These are phyloP conservation scores for Folsomia candida DNA, from an alignment of 2,888 invertebrate genomes.

Conservation along the genomic window DNA sequence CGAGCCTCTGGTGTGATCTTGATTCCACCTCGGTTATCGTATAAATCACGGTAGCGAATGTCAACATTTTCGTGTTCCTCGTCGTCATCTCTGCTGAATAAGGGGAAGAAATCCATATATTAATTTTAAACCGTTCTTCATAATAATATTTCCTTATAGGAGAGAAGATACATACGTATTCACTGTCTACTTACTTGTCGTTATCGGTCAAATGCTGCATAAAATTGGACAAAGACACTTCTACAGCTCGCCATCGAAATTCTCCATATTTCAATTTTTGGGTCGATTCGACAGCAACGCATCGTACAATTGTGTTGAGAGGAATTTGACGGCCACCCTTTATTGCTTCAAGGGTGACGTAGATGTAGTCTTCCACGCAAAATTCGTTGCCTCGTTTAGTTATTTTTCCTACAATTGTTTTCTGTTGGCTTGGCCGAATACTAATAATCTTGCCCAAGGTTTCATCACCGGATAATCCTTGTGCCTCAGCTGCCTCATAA, in stretches of 20 bases:
- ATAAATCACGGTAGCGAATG: constrained; percentile 18
- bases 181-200: background rate
- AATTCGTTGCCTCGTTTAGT: constrained; percentile 54
- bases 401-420: constrained; percentile 55
- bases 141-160: background rate
- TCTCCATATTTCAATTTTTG: constrained; percentile 62
- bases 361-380: constrained; percentile 61
- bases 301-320: constrained; percentile 61
- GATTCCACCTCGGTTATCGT: constrained; percentile 36
- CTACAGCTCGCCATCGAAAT: constrained; percentile 63
- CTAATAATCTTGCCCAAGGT: constrained; percentile 22
- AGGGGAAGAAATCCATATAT: too few species aligned
- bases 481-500: background rate
- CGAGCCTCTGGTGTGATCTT: constrained; percentile 23
- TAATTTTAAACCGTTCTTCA: background rate
- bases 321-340: constrained; percentile 60
- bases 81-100: constrained; percentile 16
- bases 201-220: constrained; percentile 24
- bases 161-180: too few species aligned
- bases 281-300: constrained; percentile 62
- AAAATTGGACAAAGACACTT: constrained; percentile 53
- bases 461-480: constrained; percentile 1
- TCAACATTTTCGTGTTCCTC: constrained; percentile 8
- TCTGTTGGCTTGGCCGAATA: constrained; percentile 26
- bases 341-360: constrained; percentile 62